Conservation (phyloP, 2,797 vertebrate species). For the Apogon hyalosoma region DNA sequence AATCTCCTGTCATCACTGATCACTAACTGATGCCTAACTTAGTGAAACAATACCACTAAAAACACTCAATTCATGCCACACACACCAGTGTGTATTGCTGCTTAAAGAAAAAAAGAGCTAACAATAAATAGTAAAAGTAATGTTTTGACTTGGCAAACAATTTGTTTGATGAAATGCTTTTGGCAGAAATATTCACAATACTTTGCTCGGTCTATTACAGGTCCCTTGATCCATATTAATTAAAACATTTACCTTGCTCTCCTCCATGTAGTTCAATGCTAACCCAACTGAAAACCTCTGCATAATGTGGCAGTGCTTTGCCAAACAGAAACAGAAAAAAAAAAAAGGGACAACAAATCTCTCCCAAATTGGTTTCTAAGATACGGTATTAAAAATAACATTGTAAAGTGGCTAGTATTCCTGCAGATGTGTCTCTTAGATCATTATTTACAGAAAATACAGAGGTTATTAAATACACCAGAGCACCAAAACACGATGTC, state of each 20-base stretch:
- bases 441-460: slow-evolving; percentile 1
- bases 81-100: slow-evolving; percentile 17
- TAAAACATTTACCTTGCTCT: not conserved
- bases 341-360: slow-evolving; percentile 1
- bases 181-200: slow-evolving; percentile 20
- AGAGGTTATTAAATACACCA: slow-evolving; percentile 23
- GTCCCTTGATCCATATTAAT: slow-evolving; percentile 7
- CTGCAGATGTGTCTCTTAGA: slow-evolving; percentile 4
- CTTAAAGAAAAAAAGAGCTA: slow-evolving; percentile 16
- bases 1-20: not conserved
- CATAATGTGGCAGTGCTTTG: not conserved
- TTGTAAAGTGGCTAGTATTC: slow-evolving; percentile 19
- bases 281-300: not conserved
- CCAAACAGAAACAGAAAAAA: not conserved
- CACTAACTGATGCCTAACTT: slow-evolving; percentile 10
- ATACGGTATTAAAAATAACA: slow-evolving; percentile 17
- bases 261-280: not conserved
- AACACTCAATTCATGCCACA: slow-evolving; percentile 15
- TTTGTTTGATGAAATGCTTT: slow-evolving; percentile 27
- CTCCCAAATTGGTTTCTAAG: not conserved
- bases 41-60: slow-evolving; percentile 14
- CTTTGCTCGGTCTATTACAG: not conserved
- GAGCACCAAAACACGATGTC: slow-evolving; percentile 16
- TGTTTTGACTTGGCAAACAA: not conserved
- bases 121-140: not conserved